Evolutionary conservation across 2,888 invertebrate genomes (phyloP), one percentile per base, ranked within the genome.

Genomic region (Trachelus tabidus): DNA sequence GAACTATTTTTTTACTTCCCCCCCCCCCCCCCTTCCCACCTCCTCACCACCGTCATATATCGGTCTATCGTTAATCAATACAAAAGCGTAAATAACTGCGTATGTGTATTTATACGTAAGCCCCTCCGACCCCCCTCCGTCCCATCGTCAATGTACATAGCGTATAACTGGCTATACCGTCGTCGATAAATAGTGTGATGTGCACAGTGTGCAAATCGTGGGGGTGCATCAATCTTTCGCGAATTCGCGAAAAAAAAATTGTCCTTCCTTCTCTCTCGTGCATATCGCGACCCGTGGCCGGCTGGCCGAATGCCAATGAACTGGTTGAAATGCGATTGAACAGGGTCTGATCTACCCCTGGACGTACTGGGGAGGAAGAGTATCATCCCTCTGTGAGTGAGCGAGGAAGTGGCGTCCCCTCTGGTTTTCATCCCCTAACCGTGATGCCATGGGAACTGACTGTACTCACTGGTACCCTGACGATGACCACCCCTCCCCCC

Each of bases 231-330:
- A 79, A 83, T 85, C 80, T 84, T 81, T 73, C 77, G 69, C 77
- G 73, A 77, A 80, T 78, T 74, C 78, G 80, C 75, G 75, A 4
- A 37, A 37, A 37, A 12, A 37, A 37, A 37, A 4, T 83, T 83
- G 83, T 84, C 79, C 82, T 82, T 84, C 83, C 83, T 83, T 80
- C 83, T 79, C 79, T 69, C 74, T 77, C 31, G 73, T 73, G 77
- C 74, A 33, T 73, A 73, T 68, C 69, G 74, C 76, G 76, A 75
- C 77, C 74, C 73, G 75, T 73, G 75, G 76, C 78, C 78, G 78
- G 77, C 79, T 83, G 84, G 83, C 85, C 79, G 79, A 81, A 81
- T 81, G 83, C 84, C 83, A 84, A 81, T 84, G 84, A 81, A 83
- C 79, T 78, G 81, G 79, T 79, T 80, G 77, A 77, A 77, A 77